Conservation (phyloP, 2,888 invertebrate genomes). For the Drosophila cognata region DNA sequence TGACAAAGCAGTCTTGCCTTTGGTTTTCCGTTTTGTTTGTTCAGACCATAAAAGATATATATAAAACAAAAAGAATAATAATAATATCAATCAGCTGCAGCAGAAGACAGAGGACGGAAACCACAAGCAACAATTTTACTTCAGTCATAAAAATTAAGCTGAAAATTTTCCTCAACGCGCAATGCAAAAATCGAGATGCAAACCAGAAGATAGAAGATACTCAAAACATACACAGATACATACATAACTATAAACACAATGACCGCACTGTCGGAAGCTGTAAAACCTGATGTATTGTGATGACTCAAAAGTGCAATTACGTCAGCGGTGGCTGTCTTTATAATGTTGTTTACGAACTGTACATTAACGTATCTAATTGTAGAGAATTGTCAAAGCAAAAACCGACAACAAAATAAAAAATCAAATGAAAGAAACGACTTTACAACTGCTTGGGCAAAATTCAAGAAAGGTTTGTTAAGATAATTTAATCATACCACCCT, state of each 20-base stretch:
- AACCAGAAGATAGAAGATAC: constrained; percentile 30
- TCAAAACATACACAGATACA: constrained; percentile 9
- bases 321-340: constrained; percentile 62
- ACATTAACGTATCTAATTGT: constrained; percentile 49
- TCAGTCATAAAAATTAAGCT: constrained; percentile 73
- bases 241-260: constrained; percentile 16
- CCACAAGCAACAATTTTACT: constrained; percentile 60
- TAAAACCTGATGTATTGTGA: constrained; percentile 51
- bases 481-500: constrained; percentile 19
- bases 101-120: constrained; percentile 39
- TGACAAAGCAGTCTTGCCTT: constrained; percentile 28
- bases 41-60: constrained; percentile 1
- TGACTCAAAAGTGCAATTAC: constrained; percentile 74
- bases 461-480: neutral
- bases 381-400: constrained; percentile 25
- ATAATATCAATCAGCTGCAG: constrained; percentile 16
- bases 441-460: neutral
- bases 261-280: constrained; percentile 62
- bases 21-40: constrained; percentile 57
- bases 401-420: neutral
- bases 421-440: neutral
- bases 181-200: constrained; percentile 14
- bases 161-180: constrained; percentile 50
- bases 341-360: constrained; percentile 63
- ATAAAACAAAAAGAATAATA: constrained; percentile 29